Base-by-base conservation (phyloP, 23 tunicate species). In the Clavelina lepadiformis region DNA sequence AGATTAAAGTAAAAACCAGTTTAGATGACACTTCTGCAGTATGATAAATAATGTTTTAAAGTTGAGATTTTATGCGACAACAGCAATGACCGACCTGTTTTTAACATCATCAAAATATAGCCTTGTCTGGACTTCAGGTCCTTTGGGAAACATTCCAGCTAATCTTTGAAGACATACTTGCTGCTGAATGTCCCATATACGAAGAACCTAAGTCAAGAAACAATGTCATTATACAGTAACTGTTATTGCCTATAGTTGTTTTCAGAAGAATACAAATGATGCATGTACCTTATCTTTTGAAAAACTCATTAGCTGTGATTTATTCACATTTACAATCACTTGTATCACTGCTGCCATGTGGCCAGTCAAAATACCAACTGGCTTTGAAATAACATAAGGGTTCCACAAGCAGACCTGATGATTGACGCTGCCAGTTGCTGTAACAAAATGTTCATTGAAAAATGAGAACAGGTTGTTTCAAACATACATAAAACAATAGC, bases 361-460 rank as follows among this genome's bases (percentile, higher is more conserved):
- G 19, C 97, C 97, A 8, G 89, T 60, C 35, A 89, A 65, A 33
- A 89, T 49, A 24, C 97, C 97, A 30, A 89, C 89, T 33, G 97
- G 97, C 58, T 89, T 89, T 56, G 97, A 81, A 22, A 89, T 81
- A 22, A 89, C 97, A 60, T 89, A 89, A 5, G 97, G 97, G 57
- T 89, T 89, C 97, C 97, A 89, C 58, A 89, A 50, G 56, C 97
- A 89, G n/a, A 89, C 97, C 29, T 81, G 89, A 63, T 89, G 59
- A 74, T 89, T 89, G 20, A 89, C 85, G 36, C 89, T 81, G 3
- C 97, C 97, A 36, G 97, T 81, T 0, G 89, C 97, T 82, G 47
- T 25, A 69, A 77, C 18, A 18, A 22, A n/a, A 11, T 7, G 26
- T n/a, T 18, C 22, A 54, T 54, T 54, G 8, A 7, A 54, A 54